A percentile compares a stretch with the other conserved stretches of the same genome.
These are phyloP conservation scores for Proteles cristata DNA, from an alignment of 2,113 vertebrate genomes.

Conservation along the genomic window DNA sequence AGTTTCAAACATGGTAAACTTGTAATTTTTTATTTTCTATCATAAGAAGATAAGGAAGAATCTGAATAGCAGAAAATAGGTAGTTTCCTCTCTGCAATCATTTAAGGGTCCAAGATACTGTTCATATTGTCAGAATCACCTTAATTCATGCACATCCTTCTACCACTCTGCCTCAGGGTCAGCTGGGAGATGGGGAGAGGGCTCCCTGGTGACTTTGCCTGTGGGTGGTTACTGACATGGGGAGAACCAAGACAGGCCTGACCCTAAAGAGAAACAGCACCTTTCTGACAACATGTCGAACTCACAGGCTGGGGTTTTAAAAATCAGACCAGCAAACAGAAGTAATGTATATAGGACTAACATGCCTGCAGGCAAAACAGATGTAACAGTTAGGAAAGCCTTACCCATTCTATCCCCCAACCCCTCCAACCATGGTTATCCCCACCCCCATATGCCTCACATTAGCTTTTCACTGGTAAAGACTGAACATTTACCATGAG, in stretches of 20 bases:
- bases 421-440: fast-evolving
- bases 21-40: not conserved
- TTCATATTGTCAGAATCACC: not conserved
- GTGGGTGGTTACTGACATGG: too few relatives aligned
- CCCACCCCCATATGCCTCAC: too few relatives aligned
- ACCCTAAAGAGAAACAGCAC: not conserved
- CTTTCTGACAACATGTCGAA: not conserved
- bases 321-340: not conserved
- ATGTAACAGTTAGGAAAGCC: not conserved
- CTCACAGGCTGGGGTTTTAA: not conserved
- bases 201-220: not conserved
- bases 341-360: not conserved
- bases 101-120: not conserved
- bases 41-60: not conserved
- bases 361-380: not conserved
- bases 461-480: not conserved
- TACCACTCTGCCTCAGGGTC: not conserved
- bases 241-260: not conserved
- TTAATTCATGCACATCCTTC: not conserved
- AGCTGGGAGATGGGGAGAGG: fast-evolving
- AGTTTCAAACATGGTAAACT: not conserved
- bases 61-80: not conserved
- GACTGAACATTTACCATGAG: not conserved
- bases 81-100: not conserved
- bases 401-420: not conserved